Percentiles rank a stretch among this genome's conserved stretches.
These are phyloP conservation scores for Apogon hyalosoma DNA, from an alignment of 2,797 vertebrate species.

Conservation along the genomic window DNA sequence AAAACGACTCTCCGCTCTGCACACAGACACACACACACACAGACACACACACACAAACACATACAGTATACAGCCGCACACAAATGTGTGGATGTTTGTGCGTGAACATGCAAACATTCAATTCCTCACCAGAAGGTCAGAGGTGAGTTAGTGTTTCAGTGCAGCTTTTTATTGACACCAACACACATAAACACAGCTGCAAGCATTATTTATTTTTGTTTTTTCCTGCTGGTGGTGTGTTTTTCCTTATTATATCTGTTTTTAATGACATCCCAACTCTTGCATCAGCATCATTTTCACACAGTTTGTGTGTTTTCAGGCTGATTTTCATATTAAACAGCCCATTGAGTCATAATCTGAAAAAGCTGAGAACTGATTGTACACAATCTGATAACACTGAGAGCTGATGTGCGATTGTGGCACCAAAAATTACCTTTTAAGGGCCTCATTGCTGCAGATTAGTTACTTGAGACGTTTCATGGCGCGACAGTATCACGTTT, in stretches of 20 bases:
- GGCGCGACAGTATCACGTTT: conserved; percentile 42
- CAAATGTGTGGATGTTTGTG: background rate
- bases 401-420: conserved; percentile 34
- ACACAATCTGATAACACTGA: background rate
- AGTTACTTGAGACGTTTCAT: conserved; percentile 48
- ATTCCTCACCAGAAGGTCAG: conserved; percentile 14
- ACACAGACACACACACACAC: conserved; percentile 12
- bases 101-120: conserved; percentile 26
- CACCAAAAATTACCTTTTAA: conserved; percentile 70
- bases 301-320: conserved; percentile 7
- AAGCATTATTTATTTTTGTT: background rate
- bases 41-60: background rate
- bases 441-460: conserved; percentile 63
- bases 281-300: no score
- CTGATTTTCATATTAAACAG: background rate
- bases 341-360: conserved; percentile 34
- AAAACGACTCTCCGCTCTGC: conserved; percentile 62
- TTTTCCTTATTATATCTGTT: background rate
- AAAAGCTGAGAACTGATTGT: conserved; percentile 17
- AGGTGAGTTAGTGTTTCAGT: background rate
- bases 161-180: background rate
- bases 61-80: conserved; percentile 27
- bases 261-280: no score
- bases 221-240: background rate
- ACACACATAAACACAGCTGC: background rate